Conservation (phyloP, 2,888 invertebrate genomes). For the Dasysyrphus tricinctus region DNA sequence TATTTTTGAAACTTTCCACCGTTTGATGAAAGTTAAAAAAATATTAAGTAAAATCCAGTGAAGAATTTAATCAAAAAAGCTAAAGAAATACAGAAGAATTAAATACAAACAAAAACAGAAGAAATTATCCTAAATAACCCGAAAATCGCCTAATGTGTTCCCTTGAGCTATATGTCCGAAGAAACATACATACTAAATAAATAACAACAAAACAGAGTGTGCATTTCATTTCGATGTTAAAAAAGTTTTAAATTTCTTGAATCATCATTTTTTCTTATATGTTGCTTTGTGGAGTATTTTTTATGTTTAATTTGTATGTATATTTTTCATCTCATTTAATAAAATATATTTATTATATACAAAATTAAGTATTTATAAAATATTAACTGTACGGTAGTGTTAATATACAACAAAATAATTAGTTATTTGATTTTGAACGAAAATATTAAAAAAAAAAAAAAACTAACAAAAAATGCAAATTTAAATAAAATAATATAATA, state of each 20-base stretch:
- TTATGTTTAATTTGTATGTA: slow-evolving; percentile 37
- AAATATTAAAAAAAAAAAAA: slow-evolving; percentile 37
- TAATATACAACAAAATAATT: slow-evolving; percentile 39
- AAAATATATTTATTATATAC: slow-evolving; percentile 76
- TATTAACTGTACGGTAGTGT: slow-evolving; percentile 59
- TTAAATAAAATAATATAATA: slow-evolving; percentile 21
- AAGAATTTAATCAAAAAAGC: background rate
- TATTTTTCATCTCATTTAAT: slow-evolving; percentile 76
- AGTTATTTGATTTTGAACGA: slow-evolving; percentile 11
- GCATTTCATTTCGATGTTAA: slow-evolving; percentile 11
- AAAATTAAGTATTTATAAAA: slow-evolving; percentile 57
- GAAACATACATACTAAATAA: slow-evolving; percentile 61
- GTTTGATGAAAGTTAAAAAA: slow-evolving; percentile 1
- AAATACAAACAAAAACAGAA: background rate
- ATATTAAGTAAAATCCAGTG: slow-evolving; percentile 4
- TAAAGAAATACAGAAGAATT: background rate
- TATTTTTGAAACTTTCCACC: background rate
- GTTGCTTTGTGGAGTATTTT: slow-evolving; percentile 30
- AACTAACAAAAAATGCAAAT: slow-evolving; percentile 47
- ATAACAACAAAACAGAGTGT: slow-evolving; percentile 1
- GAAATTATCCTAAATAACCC: slow-evolving; percentile 12
- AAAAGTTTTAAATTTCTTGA: background rate
- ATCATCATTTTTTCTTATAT: background rate
- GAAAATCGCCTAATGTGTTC: slow-evolving; percentile 44
- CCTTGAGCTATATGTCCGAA: slow-evolving; percentile 32